Evolutionary conservation across 2,113 vertebrate species (phyloP).

Genomic region (Scomber japonicus): DNA sequence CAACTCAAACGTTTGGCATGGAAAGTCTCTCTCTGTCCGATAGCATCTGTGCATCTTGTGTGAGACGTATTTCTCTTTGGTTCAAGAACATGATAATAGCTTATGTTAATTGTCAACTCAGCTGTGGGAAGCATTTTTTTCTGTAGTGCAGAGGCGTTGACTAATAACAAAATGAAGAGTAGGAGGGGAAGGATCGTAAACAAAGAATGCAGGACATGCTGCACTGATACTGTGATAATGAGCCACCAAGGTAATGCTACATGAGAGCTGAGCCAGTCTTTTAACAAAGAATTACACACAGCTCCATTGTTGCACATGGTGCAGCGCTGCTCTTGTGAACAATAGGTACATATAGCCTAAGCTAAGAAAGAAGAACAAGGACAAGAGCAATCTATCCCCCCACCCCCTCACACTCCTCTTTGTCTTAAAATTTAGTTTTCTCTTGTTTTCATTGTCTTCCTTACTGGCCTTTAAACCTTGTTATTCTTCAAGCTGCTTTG

Average conservation of each 20-base stretch:
- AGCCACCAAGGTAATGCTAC: neutral
- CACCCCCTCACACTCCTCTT: neutral
- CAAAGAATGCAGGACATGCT: slow-evolving; percentile 33
- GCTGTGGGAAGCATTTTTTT: neutral
- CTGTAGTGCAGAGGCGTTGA: neutral
- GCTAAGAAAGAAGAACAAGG: neutral
- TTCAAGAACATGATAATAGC: neutral
- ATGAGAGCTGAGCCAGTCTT: slow-evolving; percentile 12
- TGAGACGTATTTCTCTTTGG: slow-evolving; percentile 7
- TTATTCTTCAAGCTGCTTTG: neutral
- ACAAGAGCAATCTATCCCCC: neutral
- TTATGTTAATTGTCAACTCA: slow-evolving; percentile 13
- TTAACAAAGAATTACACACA: slow-evolving; percentile 24
- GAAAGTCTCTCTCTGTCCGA: neutral
- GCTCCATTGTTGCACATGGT: neutral
- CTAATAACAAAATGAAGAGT: slow-evolving; percentile 13
- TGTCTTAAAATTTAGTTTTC: neutral
- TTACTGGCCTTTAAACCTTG: neutral
- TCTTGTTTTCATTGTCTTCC: neutral
- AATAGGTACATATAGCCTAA: neutral
- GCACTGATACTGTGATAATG: slow-evolving; percentile 46
- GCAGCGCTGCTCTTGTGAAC: slow-evolving; percentile 1
- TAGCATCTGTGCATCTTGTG: neutral
- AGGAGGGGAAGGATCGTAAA: slow-evolving; percentile 9
- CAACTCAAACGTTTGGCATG: neutral